Evolutionary conservation across 2,113 vertebrate species (phyloP), one percentile per base, ranked within the genome.

Genomic region (Brachypodius melanocephalos): DNA sequence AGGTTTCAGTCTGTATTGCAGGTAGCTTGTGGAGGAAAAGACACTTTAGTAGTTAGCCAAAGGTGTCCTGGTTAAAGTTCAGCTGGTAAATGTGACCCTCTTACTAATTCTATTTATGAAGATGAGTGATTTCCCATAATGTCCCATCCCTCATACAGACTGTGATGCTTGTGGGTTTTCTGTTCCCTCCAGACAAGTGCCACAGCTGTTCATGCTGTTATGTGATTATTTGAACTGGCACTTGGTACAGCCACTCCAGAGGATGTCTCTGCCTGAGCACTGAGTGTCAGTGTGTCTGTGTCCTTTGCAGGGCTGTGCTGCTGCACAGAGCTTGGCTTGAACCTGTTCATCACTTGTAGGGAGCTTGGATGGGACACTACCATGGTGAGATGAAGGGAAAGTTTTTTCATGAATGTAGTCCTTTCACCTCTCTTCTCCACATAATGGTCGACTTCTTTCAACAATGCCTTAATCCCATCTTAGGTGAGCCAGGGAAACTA

Each of bases 351-450:
- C 10, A 1, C 14, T 31, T 28, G 25, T 15, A 36, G 3, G 3
- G 61, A 42, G 25, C 34, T 76, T 8, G 5, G 36, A 36, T 5
- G 28, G 18, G 17, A 10, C 11, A 11, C 21, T 69, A 5, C n/a
- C 11, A 9, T 0, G 2, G 34, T 0, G 0, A 67, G 8, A 21
- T 14, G 9, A 87, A n/a, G 49, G 15, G 28, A 66, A 11, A 71
- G 12, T 15, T 74, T 73, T 58, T 32, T 51, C 10, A 45, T 5
- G 3, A 55, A 12, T 34, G 49, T 48, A 6, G 14, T 63, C 20
- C 12, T 63, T 89, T 85, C 26, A 8, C 22, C 36, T 34, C 29
- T 66, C 24, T 57, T 49, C 36, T 71, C 21, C 2, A 2, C 3
- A 2, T 34, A 29, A 34, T 45, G 28, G 31, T 40, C 9, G 11